Conservation (phyloP, 2,113 vertebrate species). For the Pyrgilauda ruficollis region DNA sequence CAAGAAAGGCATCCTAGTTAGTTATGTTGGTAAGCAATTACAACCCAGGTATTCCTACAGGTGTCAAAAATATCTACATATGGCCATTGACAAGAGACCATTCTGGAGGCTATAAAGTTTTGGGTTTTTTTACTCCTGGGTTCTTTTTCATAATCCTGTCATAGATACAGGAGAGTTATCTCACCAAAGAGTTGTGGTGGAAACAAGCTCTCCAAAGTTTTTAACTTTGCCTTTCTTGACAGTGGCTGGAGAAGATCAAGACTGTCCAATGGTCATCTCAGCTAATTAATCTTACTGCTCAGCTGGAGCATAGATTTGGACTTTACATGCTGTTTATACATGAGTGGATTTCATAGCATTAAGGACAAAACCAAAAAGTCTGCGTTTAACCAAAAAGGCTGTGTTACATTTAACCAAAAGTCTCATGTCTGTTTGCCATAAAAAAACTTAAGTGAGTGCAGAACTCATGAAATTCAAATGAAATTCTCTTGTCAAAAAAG, state of each 20-base stretch:
- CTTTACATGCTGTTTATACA: neutral
- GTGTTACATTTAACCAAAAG: neutral
- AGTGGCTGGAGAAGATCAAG: neutral
- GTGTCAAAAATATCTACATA: neutral
- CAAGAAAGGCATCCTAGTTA: neutral
- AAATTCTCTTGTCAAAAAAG: neutral
- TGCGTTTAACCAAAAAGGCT: neutral
- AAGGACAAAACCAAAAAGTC: neutral
- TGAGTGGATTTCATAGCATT: neutral
- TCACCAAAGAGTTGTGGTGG: neutral
- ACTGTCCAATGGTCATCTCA: rapidly evolving
- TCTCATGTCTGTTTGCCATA: neutral
- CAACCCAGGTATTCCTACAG: neutral
- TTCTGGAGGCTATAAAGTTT: neutral
- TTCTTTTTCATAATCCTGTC: neutral
- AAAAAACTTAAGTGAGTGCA: neutral
- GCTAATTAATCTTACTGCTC: neutral
- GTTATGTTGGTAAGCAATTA: neutral
- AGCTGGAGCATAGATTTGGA: neutral
- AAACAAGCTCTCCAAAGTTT: neutral
- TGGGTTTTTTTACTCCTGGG: rapidly evolving
- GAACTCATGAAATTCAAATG: neutral
- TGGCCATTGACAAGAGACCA: neutral
- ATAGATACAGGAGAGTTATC: neutral
- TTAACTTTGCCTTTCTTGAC: rapidly evolving